Evolutionary conservation across 2,113 vertebrate genomes (phyloP).

Genomic region (Orthochromis malagaraziensis): DNA sequence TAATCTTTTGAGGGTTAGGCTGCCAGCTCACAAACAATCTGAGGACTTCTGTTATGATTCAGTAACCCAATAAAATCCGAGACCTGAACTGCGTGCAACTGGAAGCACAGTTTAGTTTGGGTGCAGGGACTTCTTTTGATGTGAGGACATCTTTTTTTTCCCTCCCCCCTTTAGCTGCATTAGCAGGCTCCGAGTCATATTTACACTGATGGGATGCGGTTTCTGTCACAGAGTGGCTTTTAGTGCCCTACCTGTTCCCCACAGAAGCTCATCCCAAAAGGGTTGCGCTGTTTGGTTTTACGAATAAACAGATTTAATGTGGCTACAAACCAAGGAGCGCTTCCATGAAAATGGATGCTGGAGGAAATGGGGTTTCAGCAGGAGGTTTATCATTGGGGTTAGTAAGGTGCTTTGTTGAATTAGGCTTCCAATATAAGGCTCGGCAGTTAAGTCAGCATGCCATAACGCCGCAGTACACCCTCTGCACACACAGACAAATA

Average conservation of each 20-base stretch:
- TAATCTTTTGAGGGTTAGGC: constrained; percentile 38
- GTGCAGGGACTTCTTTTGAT: constrained; percentile 6
- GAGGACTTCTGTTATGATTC: constrained; percentile 32
- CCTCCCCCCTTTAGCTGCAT: background rate
- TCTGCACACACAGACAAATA: background rate
- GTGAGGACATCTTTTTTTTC: background rate
- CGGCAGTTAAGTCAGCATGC: constrained; percentile 16
- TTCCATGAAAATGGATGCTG: constrained; percentile 31
- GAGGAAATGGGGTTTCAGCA: constrained; percentile 23
- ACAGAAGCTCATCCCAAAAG: constrained; percentile 38
- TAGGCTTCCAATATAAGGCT: constrained; percentile 12
- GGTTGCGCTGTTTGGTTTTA: constrained; percentile 37
- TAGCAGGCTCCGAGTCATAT: constrained; percentile 16
- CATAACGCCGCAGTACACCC: background rate
- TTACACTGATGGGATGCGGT: constrained; percentile 36
- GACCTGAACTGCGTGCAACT: background rate
- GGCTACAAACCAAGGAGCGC: constrained; percentile 17
- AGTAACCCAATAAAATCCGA: constrained; percentile 17
- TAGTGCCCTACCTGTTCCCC: constrained; percentile 10
- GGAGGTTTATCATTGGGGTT: constrained; percentile 35
- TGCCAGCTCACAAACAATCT: constrained; percentile 27
- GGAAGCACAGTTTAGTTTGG: background rate
- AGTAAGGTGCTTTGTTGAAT: constrained; percentile 55
- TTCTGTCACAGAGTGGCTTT: constrained; percentile 37
- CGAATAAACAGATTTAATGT: constrained; percentile 62